These are phyloP conservation scores for Watsonalla cultraria DNA, from an alignment of 2,888 invertebrate genomes.

Conservation along the genomic window DNA sequence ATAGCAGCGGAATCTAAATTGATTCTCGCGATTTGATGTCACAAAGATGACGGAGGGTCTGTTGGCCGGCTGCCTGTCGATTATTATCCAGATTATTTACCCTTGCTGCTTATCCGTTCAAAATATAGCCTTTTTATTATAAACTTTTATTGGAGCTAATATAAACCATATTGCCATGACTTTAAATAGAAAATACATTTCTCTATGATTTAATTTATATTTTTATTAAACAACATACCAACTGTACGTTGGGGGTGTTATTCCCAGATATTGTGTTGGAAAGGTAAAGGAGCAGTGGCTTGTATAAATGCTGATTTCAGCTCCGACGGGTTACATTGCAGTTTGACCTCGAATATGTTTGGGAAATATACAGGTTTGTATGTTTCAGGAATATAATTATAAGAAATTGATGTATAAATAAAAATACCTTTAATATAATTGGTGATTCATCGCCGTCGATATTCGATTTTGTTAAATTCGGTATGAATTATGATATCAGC, in stretches of 20 bases:
- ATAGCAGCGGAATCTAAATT: conserved; percentile 31
- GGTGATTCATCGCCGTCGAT: no score
- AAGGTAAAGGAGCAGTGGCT: background rate
- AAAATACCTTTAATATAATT: no score
- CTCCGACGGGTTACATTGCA: background rate
- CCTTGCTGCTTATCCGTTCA: background rate
- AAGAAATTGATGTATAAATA: no score
- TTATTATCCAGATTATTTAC: background rate
- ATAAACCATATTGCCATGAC: no score
- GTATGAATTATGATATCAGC: no score
- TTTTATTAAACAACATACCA: background rate
- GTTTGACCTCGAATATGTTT: background rate
- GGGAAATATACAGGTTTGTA: background rate
- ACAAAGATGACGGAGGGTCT: conserved; percentile 24
- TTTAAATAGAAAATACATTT: no score
- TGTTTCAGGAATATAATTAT: background rate
- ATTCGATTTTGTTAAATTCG: no score
- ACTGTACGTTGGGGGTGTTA: background rate
- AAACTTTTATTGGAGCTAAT: no score
- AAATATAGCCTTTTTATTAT: no score
- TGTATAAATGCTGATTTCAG: background rate
- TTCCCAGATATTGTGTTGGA: no score
- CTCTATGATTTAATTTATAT: background rate
- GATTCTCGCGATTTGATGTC: conserved; percentile 33
- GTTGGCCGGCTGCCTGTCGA: background rate